Conservation (phyloP, 2,888 invertebrate species). For the Petrolisthes manimaculis region DNA sequence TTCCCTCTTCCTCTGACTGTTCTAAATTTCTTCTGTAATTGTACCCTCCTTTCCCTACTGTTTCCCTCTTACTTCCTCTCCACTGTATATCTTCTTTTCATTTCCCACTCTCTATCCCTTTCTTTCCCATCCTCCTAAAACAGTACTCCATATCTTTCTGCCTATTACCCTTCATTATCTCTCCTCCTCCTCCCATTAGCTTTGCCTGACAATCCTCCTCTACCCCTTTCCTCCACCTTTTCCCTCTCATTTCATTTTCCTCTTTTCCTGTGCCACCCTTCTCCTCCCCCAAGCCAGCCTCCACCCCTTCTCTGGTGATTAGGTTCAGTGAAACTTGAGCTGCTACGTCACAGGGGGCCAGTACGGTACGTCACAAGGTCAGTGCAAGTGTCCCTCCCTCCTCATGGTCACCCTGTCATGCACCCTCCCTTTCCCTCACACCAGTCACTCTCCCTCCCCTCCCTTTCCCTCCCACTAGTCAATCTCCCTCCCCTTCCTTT, state of each 20-base stretch:
- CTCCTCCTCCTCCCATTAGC: background rate
- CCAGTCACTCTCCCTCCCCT: background rate
- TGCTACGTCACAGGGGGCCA: background rate
- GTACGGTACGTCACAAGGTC: background rate
- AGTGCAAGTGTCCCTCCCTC: background rate
- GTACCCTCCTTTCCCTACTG: background rate
- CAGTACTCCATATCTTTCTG: background rate
- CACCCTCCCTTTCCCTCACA: background rate
- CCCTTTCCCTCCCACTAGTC: background rate
- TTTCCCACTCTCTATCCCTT: background rate
- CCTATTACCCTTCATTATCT: background rate
- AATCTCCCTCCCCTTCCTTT: background rate
- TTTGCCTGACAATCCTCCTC: background rate
- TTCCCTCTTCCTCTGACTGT: background rate
- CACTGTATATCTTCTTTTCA: background rate
- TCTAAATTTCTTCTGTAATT: background rate
- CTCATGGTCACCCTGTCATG: conserved; percentile 1
- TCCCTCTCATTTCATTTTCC: background rate
- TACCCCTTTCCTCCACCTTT: background rate
- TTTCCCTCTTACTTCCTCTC: background rate
- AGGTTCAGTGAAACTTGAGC: background rate
- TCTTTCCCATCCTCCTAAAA: background rate
- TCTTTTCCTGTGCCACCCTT: background rate
- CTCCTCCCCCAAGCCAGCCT: background rate
- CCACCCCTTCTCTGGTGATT: conserved; percentile 3